Percentiles rank a stretch among this genome's conserved stretches.
These are phyloP conservation scores for Ommatoiulus sabulosus DNA, from an alignment of 2,888 invertebrate genomes.

Conservation along the genomic window DNA sequence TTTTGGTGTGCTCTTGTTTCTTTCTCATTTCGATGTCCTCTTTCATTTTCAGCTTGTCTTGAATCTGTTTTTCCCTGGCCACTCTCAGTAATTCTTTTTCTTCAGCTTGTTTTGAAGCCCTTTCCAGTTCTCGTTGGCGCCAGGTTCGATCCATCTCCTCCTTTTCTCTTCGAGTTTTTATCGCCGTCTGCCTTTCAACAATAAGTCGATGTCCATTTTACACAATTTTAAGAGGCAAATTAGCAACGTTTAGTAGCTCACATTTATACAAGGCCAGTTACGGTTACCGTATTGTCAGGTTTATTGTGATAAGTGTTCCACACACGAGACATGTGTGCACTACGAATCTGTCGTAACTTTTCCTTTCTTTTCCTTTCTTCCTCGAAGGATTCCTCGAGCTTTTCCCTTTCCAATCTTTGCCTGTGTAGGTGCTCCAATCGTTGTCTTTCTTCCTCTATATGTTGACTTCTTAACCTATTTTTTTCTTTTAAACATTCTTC, in stretches of 20 bases:
- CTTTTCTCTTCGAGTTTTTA: background rate
- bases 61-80: constrained; percentile 47
- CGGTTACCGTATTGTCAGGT: background rate
- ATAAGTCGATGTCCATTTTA: background rate
- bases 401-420: constrained; percentile 16
- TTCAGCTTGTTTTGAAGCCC: constrained; percentile 32
- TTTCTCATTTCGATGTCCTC: background rate
- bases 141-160: constrained; percentile 18
- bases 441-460: constrained; percentile 14
- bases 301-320: constrained; percentile 6
- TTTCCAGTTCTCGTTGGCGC: constrained; percentile 39
- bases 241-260: background rate
- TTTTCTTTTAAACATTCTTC: constrained; percentile 37
- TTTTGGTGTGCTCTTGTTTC: constrained; percentile 20
- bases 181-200: background rate
- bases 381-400: constrained; percentile 21
- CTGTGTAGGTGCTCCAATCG: background rate
- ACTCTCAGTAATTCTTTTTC: constrained; percentile 12
- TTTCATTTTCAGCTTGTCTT: constrained; percentile 24
- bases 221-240: background rate
- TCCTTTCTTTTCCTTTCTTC: constrained; percentile 15
- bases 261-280: background rate
- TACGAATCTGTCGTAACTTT: background rate
- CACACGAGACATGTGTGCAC: background rate
- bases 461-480: background rate